Base-by-base conservation (phyloP, 2,888 invertebrate genomes). In the Xylota segnis region DNA sequence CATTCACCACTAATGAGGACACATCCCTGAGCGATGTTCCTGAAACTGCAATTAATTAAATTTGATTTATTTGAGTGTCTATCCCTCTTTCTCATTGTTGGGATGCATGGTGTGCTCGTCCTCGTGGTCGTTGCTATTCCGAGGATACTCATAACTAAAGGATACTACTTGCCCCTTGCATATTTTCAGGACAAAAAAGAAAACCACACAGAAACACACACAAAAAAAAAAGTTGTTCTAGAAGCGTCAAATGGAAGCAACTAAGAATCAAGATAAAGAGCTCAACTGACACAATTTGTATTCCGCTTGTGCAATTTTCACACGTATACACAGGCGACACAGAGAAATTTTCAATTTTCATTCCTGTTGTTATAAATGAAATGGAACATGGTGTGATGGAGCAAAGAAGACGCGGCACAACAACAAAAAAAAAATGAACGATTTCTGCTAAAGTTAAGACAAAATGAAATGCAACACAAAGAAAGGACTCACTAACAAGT, bases 11-110 rank as follows among this genome's bases (percentile, higher is more conserved):
- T 87, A 87, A 87, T 87, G 87, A 87, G 87, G 82, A 87, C 87
- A 87, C 83, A 87, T 83, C 87, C 82, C 87, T 77, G 87, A 87
- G 82, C 82, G 82, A 83, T 87, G 77, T 82, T 87, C 82, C 77
- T 83, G 87, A 82, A 82, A 82, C 82, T 87, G 87, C 87, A 87
- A 87, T 87, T 82, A 87, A 87, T 87, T 87, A 87, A 87, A 87
- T 87, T 77, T 87, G 87, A 87, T 77, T 87, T 87, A 87, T 87
- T 77, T 81, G 66, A 82, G 86, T 83, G 75, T 58, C 14, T 34
- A 29, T 77, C 27, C 37, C 59, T 59, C 47, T 32, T 7, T 23
- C 2, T 5, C 10, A 37, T 23, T 16, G 5, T 61, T 54, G 54
- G 45, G 23, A 32, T 74, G n/a, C 18, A 37, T 52, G 23, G 40